phyloP scores from a whole-genome alignment of 2,888 invertebrate genomes.

The Cyrtodaria siliqua region DNA sequence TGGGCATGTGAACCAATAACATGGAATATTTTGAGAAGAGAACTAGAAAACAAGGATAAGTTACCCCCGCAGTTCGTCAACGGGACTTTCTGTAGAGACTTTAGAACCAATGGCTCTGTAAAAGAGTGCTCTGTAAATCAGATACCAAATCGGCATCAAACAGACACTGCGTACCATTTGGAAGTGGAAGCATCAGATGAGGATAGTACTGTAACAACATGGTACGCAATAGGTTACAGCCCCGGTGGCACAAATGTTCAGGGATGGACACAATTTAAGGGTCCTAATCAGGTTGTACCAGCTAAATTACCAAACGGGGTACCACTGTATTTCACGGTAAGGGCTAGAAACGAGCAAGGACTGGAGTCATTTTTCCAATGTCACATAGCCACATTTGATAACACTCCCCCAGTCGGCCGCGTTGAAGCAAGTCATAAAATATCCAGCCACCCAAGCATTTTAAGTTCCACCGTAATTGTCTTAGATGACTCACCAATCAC shows the following conservation, averaged over 20 bases:
- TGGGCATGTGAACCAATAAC: slow-evolving; percentile 34
- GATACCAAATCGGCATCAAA: slow-evolving; percentile 35
- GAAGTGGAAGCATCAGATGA: slow-evolving; percentile 62
- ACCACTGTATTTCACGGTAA: slow-evolving; percentile 71
- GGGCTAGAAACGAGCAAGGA: slow-evolving; percentile 71
- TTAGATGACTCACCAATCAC: slow-evolving; percentile 66
- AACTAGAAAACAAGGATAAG: slow-evolving; percentile 32
- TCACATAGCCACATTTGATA: slow-evolving; percentile 69
- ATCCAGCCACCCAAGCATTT: slow-evolving; percentile 66
- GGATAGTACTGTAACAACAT: slow-evolving; percentile 55
- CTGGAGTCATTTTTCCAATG: slow-evolving; percentile 59
- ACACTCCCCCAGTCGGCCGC: slow-evolving; percentile 70
- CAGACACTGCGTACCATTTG: slow-evolving; percentile 59
- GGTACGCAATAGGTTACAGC: slow-evolving; percentile 63
- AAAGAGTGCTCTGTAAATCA: slow-evolving; percentile 60
- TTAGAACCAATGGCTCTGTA: slow-evolving; percentile 24
- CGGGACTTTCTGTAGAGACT: slow-evolving; percentile 6
- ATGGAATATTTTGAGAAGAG: slow-evolving; percentile 51
- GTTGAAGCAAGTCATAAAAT: slow-evolving; percentile 64
- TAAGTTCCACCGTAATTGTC: slow-evolving; percentile 61
- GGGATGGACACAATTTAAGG: slow-evolving; percentile 64
- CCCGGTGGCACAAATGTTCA: slow-evolving; percentile 57
- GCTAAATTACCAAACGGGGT: slow-evolving; percentile 56
- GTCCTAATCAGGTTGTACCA: slow-evolving; percentile 48
- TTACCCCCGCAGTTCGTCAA: slow-evolving; percentile 35